Percentiles rank a stretch among this genome's conserved stretches.
Evolutionary conservation across 2,797 vertebrate species (phyloP).

Genomic region (Acestrorhynchus altus): DNA sequence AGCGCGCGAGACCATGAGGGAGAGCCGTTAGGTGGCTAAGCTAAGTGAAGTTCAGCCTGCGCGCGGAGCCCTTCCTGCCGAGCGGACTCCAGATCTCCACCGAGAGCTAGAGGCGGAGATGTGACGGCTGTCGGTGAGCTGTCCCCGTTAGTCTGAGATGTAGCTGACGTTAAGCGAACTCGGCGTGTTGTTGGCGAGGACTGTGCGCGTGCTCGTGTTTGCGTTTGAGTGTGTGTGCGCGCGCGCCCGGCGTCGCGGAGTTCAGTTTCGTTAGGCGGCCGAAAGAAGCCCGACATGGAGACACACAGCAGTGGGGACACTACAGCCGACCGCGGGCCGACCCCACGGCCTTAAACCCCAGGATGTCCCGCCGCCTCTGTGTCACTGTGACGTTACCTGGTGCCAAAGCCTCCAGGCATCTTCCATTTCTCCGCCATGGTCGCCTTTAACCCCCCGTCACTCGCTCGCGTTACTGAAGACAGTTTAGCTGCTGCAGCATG

Average conservation of each 20-base stretch:
- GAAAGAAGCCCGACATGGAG: slow-evolving; percentile 53
- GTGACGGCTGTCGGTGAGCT: slow-evolving; percentile 65
- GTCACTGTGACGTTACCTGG: slow-evolving; percentile 71
- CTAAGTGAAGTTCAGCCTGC: too few species aligned
- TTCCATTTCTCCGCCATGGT: slow-evolving; percentile 80
- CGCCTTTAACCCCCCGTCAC: slow-evolving; percentile 72
- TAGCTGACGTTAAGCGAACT: slow-evolving; percentile 73
- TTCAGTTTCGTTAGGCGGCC: slow-evolving; percentile 75
- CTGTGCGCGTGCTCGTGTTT: slow-evolving; percentile 57
- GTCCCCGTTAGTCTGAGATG: slow-evolving; percentile 75
- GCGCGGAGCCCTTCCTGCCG: too few species aligned
- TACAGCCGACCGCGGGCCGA: slow-evolving; percentile 70
- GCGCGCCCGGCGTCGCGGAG: slow-evolving; percentile 64
- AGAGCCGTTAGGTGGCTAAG: slow-evolving; percentile 63
- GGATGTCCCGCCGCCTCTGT: slow-evolving; percentile 79
- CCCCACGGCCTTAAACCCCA: slow-evolving; percentile 73
- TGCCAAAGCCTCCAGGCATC: slow-evolving; percentile 80
- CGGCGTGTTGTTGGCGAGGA: slow-evolving; percentile 77
- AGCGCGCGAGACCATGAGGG: slow-evolving; percentile 46
- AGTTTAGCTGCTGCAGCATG: slow-evolving; percentile 66
- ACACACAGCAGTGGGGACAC: slow-evolving; percentile 71
- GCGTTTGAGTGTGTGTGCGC: slow-evolving; percentile 55
- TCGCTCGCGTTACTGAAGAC: slow-evolving; percentile 74
- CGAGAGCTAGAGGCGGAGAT: too few species aligned
- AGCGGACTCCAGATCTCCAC: too few species aligned